A percentile compares a stretch with the other conserved stretches of the same genome.
Evolutionary conservation across 2,888 invertebrate species (phyloP).

Genomic region (Danaus chrysippus): DNA sequence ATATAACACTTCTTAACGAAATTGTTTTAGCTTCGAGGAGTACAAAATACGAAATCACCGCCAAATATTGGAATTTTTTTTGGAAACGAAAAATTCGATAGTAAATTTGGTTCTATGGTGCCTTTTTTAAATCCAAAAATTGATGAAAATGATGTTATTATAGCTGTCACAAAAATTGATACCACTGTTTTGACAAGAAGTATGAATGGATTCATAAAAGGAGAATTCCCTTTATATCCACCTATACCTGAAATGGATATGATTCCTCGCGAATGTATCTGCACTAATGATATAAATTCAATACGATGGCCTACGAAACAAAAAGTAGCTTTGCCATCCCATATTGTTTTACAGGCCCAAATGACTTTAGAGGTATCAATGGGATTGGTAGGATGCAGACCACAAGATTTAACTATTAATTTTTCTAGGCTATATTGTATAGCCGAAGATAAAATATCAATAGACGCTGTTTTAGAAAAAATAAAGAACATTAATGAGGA

Average conservation of each 20-base stretch:
- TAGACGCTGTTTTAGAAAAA: constrained; percentile 41
- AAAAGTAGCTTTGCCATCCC: constrained; percentile 44
- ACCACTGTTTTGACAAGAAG: constrained; percentile 46
- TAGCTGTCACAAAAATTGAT: constrained; percentile 61
- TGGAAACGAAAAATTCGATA: constrained; percentile 52
- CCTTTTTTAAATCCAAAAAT: constrained; percentile 28
- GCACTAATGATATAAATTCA: constrained; percentile 65
- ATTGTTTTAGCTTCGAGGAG: constrained; percentile 53
- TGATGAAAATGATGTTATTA: constrained; percentile 47
- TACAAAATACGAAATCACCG: constrained; percentile 31
- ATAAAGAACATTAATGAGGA: constrained; percentile 52
- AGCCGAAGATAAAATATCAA: constrained; percentile 39
- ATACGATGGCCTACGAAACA: constrained; percentile 42
- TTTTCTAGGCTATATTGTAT: constrained; percentile 58
- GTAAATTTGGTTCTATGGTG: constrained; percentile 38
- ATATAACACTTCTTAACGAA: not conserved
- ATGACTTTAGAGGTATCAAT: constrained; percentile 63
- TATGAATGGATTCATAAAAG: constrained; percentile 46
- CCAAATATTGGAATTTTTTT: constrained; percentile 42
- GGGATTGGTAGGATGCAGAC: constrained; percentile 61
- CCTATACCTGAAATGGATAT: constrained; percentile 35
- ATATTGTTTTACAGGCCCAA: constrained; percentile 54
- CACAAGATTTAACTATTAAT: constrained; percentile 35
- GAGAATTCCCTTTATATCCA: constrained; percentile 60
- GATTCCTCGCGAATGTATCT: constrained; percentile 46